A percentile compares a stretch with the other conserved stretches of the same genome.
phyloP scores from a whole-genome alignment of 2,888 invertebrate species.

The Lacanobia oleracea region DNA sequence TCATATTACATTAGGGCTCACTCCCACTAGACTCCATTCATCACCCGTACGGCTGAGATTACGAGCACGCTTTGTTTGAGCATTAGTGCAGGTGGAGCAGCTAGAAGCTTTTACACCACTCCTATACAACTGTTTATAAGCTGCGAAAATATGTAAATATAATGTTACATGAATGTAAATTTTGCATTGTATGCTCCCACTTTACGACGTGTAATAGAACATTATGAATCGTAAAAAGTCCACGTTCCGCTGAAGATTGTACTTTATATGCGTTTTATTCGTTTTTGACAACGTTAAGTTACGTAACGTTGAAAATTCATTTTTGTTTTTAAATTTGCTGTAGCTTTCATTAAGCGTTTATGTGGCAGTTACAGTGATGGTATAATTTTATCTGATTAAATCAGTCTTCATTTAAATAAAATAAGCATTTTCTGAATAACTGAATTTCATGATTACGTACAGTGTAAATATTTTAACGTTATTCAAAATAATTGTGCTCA shows the following conservation, averaged over 20 bases:
- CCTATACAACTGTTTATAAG: slow-evolving; percentile 25
- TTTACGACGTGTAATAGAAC: slow-evolving; percentile 56
- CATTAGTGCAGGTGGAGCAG: slow-evolving; percentile 24
- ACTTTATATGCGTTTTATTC: slow-evolving; percentile 39
- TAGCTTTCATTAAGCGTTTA: slow-evolving; percentile 9
- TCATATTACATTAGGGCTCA: slow-evolving; percentile 55
- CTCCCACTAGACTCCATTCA: slow-evolving; percentile 43
- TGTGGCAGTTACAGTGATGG: not conserved
- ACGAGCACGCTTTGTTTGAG: slow-evolving; percentile 40
- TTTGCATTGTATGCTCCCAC: slow-evolving; percentile 32
- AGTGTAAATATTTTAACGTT: slow-evolving; percentile 2
- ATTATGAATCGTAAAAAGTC: slow-evolving; percentile 55
- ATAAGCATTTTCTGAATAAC: slow-evolving; percentile 9
- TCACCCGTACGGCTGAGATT: slow-evolving; percentile 37
- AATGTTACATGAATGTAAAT: slow-evolving; percentile 41
- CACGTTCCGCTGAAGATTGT: slow-evolving; percentile 23
- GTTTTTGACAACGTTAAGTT: slow-evolving; percentile 35
- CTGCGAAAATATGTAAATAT: slow-evolving; percentile 44
- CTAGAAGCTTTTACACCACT: slow-evolving; percentile 16
- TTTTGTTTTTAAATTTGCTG: slow-evolving; percentile 13
- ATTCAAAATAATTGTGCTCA: slow-evolving; percentile 2
- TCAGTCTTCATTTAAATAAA: slow-evolving; percentile 11
- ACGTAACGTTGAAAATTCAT: slow-evolving; percentile 17
- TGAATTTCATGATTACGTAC: not conserved
- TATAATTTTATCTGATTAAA: not conserved